A percentile compares a stretch with the other conserved stretches of the same genome.
These are phyloP conservation scores for Gulo gulo DNA, from an alignment of 2,113 vertebrate species.

Conservation along the genomic window DNA sequence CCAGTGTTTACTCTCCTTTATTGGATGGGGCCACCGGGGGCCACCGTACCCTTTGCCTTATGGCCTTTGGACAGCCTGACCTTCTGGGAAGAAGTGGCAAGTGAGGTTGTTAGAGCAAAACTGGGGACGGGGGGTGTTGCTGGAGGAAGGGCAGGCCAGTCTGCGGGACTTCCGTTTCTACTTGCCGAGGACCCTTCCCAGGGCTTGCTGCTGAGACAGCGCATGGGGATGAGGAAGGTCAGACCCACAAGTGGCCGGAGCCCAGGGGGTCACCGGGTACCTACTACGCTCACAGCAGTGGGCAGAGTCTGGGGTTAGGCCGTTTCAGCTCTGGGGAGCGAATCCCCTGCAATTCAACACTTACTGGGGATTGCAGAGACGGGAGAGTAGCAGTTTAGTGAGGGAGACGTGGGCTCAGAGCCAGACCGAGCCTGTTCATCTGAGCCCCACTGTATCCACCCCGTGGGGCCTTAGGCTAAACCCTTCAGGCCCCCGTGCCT, in stretches of 20 bases:
- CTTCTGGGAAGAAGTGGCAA: background rate
- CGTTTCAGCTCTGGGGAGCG: background rate
- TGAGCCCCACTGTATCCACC: background rate
- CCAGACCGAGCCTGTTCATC: background rate
- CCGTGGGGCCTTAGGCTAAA: conserved; percentile 26
- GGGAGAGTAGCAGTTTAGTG: background rate
- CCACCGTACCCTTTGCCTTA: background rate
- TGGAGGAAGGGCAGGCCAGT: background rate
- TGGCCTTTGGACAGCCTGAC: background rate
- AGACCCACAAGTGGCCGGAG: background rate
- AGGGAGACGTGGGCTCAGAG: background rate
- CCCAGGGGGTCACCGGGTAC: background rate
- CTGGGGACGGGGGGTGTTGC: background rate
- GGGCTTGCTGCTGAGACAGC: background rate
- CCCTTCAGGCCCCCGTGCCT: background rate
- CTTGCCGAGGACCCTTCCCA: background rate
- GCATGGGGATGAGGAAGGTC: background rate
- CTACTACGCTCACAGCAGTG: background rate
- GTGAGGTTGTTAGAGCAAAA: background rate
- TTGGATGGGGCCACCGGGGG: background rate
- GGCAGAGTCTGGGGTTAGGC: background rate
- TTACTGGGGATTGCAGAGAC: background rate
- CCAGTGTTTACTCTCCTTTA: background rate
- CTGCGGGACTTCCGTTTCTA: conserved; percentile 7
- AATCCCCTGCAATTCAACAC: background rate